phyloP scores from a whole-genome alignment of 2,888 invertebrate species.

The Lasioglossum figueresi region DNA sequence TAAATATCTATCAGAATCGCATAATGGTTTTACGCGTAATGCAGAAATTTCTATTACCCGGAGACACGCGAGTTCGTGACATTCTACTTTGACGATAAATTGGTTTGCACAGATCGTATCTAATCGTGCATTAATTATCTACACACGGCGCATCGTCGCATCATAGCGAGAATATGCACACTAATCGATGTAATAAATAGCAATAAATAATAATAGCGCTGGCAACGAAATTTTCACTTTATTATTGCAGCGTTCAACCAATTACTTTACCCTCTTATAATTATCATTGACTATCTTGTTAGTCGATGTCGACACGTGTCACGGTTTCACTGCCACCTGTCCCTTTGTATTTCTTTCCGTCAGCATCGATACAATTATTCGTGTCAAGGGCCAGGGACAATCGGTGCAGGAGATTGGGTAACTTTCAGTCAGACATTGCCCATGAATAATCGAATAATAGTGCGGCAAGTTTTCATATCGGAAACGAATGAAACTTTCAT shows the following conservation, averaged over 20 bases:
- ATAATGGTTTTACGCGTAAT: background rate
- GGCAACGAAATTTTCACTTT: background rate
- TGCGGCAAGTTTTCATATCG: constrained; percentile 31
- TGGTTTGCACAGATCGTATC: constrained; percentile 31
- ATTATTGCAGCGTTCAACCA: background rate
- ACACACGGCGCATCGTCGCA: background rate
- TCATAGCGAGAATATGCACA: background rate
- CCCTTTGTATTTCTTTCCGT: background rate
- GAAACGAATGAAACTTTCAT: constrained; percentile 47
- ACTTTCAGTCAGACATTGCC: constrained; percentile 29
- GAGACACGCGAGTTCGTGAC: constrained; percentile 14
- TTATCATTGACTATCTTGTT: background rate
- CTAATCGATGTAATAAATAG: background rate
- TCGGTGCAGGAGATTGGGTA: constrained; percentile 26
- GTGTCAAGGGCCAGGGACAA: constrained; percentile 33
- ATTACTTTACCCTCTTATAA: background rate
- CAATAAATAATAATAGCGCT: background rate
- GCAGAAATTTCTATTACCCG: background rate
- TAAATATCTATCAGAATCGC: background rate
- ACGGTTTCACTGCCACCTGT: background rate
- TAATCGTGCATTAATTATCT: constrained; percentile 43
- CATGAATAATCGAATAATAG: constrained; percentile 48
- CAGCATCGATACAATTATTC: constrained; percentile 2
- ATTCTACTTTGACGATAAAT: background rate
- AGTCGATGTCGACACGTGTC: background rate